A percentile compares a stretch with the other conserved stretches of the same genome.
Evolutionary conservation across 2,888 invertebrate genomes (phyloP).

Genomic region (Aporophyla lueneburgensis): DNA sequence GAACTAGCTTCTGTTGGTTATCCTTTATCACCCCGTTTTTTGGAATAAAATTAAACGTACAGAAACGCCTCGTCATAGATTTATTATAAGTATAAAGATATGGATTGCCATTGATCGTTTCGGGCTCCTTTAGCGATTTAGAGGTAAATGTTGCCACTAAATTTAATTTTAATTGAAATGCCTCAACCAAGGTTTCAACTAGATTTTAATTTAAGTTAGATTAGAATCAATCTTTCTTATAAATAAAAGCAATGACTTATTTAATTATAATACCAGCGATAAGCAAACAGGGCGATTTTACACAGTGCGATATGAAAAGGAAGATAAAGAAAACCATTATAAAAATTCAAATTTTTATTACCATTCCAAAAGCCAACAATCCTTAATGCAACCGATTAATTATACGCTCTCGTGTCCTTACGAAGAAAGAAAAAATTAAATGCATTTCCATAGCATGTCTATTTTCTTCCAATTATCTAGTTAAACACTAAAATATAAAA

Average conservation of each 20-base stretch:
- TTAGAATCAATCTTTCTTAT: no score
- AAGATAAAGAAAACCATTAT: conserved; percentile 56
- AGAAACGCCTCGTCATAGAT: no score
- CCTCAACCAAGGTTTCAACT: not conserved
- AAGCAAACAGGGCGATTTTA: no score
- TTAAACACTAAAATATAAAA: conserved; percentile 80
- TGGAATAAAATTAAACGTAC: no score
- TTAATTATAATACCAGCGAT: not conserved
- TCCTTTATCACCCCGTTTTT: no score
- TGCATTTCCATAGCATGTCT: conserved; percentile 86
- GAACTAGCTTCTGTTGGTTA: no score
- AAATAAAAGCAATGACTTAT: not conserved
- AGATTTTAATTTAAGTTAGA: not conserved
- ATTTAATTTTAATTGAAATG: not conserved
- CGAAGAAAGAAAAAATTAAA: conserved; percentile 82
- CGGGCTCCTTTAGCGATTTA: not conserved
- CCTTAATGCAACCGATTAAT: conserved; percentile 82
- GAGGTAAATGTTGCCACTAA: not conserved
- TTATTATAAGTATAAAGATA: no score
- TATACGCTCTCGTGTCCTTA: conserved; percentile 76
- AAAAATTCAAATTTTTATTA: conserved; percentile 83
- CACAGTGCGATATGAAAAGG: not conserved
- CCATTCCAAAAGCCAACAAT: conserved; percentile 89
- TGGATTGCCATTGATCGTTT: no score
- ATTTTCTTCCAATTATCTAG: conserved; percentile 81